Evolutionary conservation across 2,888 invertebrate species (phyloP).

Genomic region (Drosophila parthenogenetica): DNA sequence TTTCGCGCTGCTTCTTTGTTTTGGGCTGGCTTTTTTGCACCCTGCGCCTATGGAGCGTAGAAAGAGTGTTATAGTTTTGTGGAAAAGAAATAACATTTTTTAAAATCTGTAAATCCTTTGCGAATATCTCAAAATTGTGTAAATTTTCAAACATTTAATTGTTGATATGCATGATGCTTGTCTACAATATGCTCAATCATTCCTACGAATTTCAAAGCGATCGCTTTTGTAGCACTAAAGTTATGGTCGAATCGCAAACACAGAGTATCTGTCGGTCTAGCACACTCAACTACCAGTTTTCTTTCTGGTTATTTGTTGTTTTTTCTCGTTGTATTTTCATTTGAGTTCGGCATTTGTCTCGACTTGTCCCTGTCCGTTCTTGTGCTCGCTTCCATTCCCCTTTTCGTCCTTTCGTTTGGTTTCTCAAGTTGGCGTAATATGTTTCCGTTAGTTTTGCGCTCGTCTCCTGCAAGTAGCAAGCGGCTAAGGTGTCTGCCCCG

Average conservation of each 20-base stretch:
- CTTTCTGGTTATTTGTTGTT: slow-evolving; percentile 26
- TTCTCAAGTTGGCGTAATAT: slow-evolving; percentile 65
- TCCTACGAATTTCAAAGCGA: too few species aligned
- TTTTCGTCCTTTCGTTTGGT: slow-evolving; percentile 50
- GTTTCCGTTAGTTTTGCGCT: slow-evolving; percentile 63
- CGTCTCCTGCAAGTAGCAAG: neutral
- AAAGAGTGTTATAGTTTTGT: neutral
- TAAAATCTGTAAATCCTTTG: too few species aligned
- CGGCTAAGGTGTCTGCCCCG: slow-evolving; percentile 41
- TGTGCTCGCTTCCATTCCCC: neutral
- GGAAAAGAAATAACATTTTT: too few species aligned
- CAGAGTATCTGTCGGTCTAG: neutral
- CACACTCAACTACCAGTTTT: neutral
- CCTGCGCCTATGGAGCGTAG: neutral
- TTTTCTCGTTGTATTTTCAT: slow-evolving; percentile 15
- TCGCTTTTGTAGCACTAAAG: too few species aligned
- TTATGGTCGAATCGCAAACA: too few species aligned
- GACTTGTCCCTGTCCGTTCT: slow-evolving; percentile 27
- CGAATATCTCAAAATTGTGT: too few species aligned
- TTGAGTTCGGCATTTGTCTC: slow-evolving; percentile 23
- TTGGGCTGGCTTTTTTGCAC: slow-evolving; percentile 9
- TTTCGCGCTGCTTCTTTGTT: slow-evolving; percentile 57
- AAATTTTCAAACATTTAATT: too few species aligned
- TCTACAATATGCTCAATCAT: too few species aligned
- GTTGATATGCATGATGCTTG: too few species aligned